Evolutionary conservation across 2,888 invertebrate species (phyloP).

Genomic region (Tridacna gigas): DNA sequence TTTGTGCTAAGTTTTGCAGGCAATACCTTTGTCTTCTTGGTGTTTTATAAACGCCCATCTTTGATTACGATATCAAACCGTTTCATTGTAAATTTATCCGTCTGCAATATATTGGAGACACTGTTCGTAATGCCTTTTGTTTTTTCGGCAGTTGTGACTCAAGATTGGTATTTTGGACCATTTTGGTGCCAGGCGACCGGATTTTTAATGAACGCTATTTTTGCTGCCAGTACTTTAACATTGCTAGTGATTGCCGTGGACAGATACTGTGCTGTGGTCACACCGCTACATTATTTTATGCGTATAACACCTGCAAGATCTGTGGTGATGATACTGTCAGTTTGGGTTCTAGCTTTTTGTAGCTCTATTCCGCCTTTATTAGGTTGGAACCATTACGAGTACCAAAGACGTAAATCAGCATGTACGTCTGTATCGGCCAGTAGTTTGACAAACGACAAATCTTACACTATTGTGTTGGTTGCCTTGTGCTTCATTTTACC

Average conservation of each 20-base stretch:
- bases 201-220: conserved; percentile 87
- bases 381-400: conserved; percentile 79
- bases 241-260: conserved; percentile 89
- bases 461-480: conserved; percentile 84
- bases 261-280: conserved; percentile 89
- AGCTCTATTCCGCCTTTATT: conserved; percentile 84
- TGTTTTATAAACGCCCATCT: conserved; percentile 90
- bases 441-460: conserved; percentile 72
- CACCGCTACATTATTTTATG: conserved; percentile 88
- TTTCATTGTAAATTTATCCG: conserved; percentile 87
- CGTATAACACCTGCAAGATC: conserved; percentile 85
- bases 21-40: conserved; percentile 90
- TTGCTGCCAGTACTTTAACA: conserved; percentile 88
- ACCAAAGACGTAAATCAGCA: conserved; percentile 77
- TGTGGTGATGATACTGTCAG: conserved; percentile 84
- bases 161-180: conserved; percentile 78
- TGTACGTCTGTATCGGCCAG: conserved; percentile 80
- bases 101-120: conserved; percentile 86
- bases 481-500: conserved; percentile 86
- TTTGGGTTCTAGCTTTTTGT: conserved; percentile 84
- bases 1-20: conserved; percentile 88
- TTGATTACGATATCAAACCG: conserved; percentile 92
- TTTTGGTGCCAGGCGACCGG: conserved; percentile 87
- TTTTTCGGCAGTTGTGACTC: conserved; percentile 83
- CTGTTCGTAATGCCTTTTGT: conserved; percentile 85